Percentiles rank a stretch among this genome's conserved stretches.
These are phyloP conservation scores for Otis tarda DNA, from an alignment of 2,113 vertebrate genomes.

Conservation along the genomic window DNA sequence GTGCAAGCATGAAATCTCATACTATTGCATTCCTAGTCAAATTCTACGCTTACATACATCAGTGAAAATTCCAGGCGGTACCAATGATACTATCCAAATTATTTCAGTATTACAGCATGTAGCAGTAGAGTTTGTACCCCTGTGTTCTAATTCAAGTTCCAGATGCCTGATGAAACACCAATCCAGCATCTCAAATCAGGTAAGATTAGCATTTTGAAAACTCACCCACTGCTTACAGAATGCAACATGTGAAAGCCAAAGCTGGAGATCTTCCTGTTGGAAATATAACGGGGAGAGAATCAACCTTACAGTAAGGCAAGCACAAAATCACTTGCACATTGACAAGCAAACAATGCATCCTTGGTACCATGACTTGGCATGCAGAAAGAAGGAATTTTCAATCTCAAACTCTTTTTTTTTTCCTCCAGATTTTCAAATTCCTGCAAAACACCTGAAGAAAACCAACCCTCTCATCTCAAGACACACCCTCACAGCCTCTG, in stretches of 20 bases:
- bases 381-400: not conserved
- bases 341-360: not conserved
- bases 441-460: not conserved
- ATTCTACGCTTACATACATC: not conserved
- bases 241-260: constrained; percentile 93
- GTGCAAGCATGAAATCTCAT: not conserved
- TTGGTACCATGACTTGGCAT: not conserved
- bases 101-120: not conserved
- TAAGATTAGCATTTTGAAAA: constrained; percentile 15
- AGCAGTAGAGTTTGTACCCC: not conserved
- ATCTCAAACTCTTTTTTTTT: not conserved
- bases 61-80: not conserved
- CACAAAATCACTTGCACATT: not conserved
- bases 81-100: not conserved
- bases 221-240: constrained; percentile 98
- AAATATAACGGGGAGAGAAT: not conserved
- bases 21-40: not conserved
- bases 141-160: not conserved
- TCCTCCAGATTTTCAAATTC: not conserved
- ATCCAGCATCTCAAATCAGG: not conserved
- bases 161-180: not conserved
- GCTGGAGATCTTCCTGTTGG: constrained; percentile 88
- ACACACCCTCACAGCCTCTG: not conserved
- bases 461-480: not conserved
- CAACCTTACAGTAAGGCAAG: not conserved